Conservation (phyloP, 1,140 invertebrate species). For the Trichonephila clavipes region DNA sequence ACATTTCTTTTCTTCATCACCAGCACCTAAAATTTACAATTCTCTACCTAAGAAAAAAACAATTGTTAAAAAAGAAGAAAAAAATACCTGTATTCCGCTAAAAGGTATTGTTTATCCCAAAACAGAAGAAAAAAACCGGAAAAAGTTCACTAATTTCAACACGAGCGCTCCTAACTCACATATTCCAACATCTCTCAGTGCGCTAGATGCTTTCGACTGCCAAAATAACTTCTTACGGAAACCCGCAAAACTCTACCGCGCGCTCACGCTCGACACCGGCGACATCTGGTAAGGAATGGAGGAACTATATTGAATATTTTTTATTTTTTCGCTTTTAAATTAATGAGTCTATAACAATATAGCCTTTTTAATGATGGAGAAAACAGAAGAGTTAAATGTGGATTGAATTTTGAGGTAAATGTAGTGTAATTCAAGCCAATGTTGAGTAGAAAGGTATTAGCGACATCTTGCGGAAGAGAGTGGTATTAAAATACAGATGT, state of each 20-base stretch:
- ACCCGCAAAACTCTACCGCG: neutral
- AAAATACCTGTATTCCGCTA: neutral
- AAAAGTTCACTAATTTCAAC: neutral
- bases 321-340: neutral
- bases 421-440: too few relatives aligned
- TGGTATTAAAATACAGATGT: too few relatives aligned
- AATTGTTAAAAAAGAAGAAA: neutral
- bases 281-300: neutral
- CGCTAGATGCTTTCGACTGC: neutral
- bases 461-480: too few relatives aligned
- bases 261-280: neutral
- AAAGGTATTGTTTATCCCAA: neutral
- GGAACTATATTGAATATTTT: neutral
- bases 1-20: too few relatives aligned
- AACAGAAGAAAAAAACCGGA: neutral
- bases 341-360: neutral
- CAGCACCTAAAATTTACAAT: neutral
- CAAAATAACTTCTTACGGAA: conserved; percentile 16
- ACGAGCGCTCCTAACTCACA: neutral
- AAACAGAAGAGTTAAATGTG: too few relatives aligned
- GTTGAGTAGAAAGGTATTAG: too few relatives aligned
- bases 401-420: too few relatives aligned
- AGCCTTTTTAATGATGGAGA: too few relatives aligned
- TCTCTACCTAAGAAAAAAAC: neutral
- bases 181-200: neutral